Evolutionary conservation across 2,113 vertebrate genomes (phyloP).

Genomic region (Chascanopsetta lugubris): DNA sequence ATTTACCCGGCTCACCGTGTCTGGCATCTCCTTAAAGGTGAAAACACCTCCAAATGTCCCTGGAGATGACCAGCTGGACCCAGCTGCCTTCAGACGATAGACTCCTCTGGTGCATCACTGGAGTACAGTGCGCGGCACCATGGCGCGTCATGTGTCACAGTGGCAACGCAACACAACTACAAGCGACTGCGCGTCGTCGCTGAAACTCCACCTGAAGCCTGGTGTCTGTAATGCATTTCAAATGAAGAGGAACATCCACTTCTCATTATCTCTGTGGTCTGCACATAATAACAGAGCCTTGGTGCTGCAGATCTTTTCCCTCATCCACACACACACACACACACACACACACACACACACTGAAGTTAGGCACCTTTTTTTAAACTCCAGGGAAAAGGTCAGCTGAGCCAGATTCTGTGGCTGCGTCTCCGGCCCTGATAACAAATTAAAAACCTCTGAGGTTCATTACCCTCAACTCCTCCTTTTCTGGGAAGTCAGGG

Average conservation of each 20-base stretch:
- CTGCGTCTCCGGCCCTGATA: not conserved
- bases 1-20: conserved; percentile 67
- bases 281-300: not conserved
- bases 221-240: too few species aligned
- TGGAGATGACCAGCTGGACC: conserved; percentile 36
- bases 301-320: too few species aligned
- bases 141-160: not conserved
- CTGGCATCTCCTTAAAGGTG: conserved; percentile 70
- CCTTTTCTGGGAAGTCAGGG: not conserved
- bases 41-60: conserved; percentile 58
- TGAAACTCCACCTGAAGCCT: not conserved
- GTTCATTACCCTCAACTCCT: not conserved
- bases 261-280: too few species aligned
- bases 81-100: not conserved
- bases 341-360: not conserved
- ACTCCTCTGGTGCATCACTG: conserved; percentile 6
- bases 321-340: not conserved
- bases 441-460: not conserved
- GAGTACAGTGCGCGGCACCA: not conserved
- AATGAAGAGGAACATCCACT: too few species aligned
- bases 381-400: not conserved
- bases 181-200: not conserved
- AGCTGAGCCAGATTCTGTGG: not conserved
- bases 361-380: too few species aligned
- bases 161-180: not conserved